phyloP scores from a whole-genome alignment of 2,888 invertebrate genomes.

The Meganola albula region DNA sequence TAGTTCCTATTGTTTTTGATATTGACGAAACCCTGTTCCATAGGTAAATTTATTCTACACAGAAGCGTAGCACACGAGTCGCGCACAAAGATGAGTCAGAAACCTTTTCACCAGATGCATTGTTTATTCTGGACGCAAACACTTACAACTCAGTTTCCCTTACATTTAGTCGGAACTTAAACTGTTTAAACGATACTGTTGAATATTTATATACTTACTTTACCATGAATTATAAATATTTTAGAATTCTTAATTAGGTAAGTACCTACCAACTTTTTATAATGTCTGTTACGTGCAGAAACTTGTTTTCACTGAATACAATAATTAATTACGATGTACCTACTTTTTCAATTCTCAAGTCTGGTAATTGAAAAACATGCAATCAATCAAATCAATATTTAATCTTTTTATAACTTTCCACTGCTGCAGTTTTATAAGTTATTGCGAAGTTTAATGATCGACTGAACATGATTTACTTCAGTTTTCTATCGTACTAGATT shows the following conservation, averaged over 20 bases:
- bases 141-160: slow-evolving; percentile 50
- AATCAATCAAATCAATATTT: slow-evolving; percentile 12
- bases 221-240: slow-evolving; percentile 39
- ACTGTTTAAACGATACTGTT: slow-evolving; percentile 30
- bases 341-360: slow-evolving; percentile 11
- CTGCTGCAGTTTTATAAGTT: slow-evolving; percentile 7
- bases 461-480: slow-evolving; percentile 13
- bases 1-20: too few relatives aligned
- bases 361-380: slow-evolving; percentile 11
- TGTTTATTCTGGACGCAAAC: slow-evolving; percentile 63
- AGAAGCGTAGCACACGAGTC: slow-evolving; percentile 48
- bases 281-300: slow-evolving; percentile 29
- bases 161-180: slow-evolving; percentile 42
- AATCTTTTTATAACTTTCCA: slow-evolving; percentile 15
- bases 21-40: slow-evolving; percentile 43
- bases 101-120: slow-evolving; percentile 64
- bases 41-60: slow-evolving; percentile 66
- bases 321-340: slow-evolving; percentile 11
- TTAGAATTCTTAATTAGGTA: slow-evolving; percentile 32
- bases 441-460: slow-evolving; percentile 9
- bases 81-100: slow-evolving; percentile 61
- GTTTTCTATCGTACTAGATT: slow-evolving; percentile 28
- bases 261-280: slow-evolving; percentile 31
- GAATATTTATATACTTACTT: slow-evolving; percentile 51
- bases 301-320: slow-evolving; percentile 31